Evolutionary conservation across 2,888 invertebrate genomes (phyloP).

Genomic region (Callyntrura sp.): DNA sequence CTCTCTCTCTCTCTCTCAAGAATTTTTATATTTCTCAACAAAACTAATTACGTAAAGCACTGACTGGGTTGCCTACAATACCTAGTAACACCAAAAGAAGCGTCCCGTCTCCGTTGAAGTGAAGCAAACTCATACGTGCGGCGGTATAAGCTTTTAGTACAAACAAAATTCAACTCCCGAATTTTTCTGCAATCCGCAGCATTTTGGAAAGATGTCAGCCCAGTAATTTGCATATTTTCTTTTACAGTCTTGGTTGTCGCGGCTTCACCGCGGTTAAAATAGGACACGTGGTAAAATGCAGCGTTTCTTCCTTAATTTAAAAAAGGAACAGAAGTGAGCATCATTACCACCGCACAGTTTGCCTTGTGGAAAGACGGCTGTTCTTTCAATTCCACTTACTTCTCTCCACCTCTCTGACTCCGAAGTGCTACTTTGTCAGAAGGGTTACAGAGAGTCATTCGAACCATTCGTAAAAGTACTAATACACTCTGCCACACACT

Average conservation of each 20-base stretch:
- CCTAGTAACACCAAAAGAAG: too few species aligned
- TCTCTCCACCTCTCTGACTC: conserved; percentile 14
- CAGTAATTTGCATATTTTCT: too few species aligned
- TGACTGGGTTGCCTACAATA: not conserved
- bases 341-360: not conserved
- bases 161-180: too few species aligned
- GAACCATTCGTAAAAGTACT: not conserved
- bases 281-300: not conserved
- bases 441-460: not conserved
- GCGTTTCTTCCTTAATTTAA: not conserved
- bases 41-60: conserved; percentile 35
- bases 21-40: conserved; percentile 37
- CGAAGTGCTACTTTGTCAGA: not conserved
- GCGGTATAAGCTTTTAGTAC: too few species aligned
- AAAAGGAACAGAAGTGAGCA: not conserved
- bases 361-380: not conserved
- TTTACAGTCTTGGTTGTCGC: not conserved
- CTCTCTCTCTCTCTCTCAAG: not conserved
- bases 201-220: too few species aligned
- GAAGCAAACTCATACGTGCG: not conserved
- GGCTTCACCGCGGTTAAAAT: not conserved
- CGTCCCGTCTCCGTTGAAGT: too few species aligned
- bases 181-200: too few species aligned
- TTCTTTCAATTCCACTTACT: not conserved
- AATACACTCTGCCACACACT: not conserved